Conservation (phyloP, 2,113 vertebrate genomes). For the Sceloporus tristichus region DNA sequence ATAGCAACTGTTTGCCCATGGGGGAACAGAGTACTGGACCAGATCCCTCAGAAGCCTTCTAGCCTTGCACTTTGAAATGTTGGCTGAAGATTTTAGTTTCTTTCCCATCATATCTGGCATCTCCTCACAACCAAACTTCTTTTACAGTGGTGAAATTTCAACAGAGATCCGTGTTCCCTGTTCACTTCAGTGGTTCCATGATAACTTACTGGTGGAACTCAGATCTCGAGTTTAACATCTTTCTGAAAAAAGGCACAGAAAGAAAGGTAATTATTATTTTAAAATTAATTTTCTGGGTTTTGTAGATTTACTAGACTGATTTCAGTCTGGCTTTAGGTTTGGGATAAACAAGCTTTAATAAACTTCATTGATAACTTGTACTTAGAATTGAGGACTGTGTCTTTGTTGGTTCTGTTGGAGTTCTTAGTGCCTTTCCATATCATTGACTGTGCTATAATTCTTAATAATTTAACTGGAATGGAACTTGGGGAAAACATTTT, state of each 20-base stretch:
- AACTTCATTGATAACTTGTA: no score
- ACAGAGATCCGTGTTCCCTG: conserved; percentile 86
- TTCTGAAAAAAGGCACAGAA: conserved; percentile 82
- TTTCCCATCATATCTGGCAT: no score
- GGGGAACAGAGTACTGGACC: no score
- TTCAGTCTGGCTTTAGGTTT: background rate
- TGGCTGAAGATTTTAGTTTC: background rate
- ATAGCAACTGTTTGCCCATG: background rate
- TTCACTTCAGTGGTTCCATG: conserved; percentile 78
- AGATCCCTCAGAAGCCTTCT: background rate
- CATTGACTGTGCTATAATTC: background rate
- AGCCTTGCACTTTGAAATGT: background rate
- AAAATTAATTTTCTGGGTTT: background rate
- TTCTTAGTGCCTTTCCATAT: background rate
- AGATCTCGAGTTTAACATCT: conserved; percentile 88
- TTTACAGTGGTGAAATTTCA: conserved; percentile 89
- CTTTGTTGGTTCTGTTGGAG: background rate
- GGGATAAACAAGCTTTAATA: background rate
- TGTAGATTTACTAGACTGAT: background rate
- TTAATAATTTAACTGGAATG: background rate
- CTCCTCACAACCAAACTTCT: conserved; percentile 51
- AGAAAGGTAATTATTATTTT: conserved; percentile 83
- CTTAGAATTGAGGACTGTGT: background rate
- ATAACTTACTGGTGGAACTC: conserved; percentile 88
- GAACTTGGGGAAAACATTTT: background rate